Conservation (phyloP, 2,888 invertebrate genomes). For the Zygogramma bicolorata region DNA sequence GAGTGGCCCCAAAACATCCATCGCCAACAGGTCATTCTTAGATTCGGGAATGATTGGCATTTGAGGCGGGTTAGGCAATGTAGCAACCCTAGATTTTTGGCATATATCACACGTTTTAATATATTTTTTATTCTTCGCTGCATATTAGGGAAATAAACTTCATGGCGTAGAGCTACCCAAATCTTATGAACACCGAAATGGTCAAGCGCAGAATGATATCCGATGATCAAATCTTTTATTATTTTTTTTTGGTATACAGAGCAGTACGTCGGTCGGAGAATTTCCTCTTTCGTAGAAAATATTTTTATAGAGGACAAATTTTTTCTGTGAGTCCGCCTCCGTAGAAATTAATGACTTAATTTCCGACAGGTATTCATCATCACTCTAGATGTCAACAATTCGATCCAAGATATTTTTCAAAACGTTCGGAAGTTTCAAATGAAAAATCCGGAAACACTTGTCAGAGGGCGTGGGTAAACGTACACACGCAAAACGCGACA, state of each 20-base stretch:
- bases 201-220: neutral
- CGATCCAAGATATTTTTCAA: neutral
- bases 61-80: neutral
- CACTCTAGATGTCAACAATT: neutral
- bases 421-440: neutral
- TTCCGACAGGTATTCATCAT: neutral
- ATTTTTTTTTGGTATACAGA: neutral
- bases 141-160: neutral
- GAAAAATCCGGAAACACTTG: neutral
- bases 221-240: neutral
- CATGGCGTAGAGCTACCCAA: neutral
- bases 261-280: neutral
- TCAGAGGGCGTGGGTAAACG: neutral
- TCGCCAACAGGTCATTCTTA: neutral
- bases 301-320: neutral
- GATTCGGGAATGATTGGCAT: neutral
- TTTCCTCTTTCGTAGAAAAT: neutral
- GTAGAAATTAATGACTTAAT: neutral
- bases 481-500: neutral
- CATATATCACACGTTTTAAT: neutral
- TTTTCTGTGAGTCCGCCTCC: neutral
- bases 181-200: neutral
- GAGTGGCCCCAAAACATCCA: too few relatives aligned
- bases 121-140: neutral
- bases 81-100: neutral